Percentiles rank a stretch among this genome's conserved stretches.
These are phyloP conservation scores for Lipotes vexillifer DNA, from an alignment of 2,113 vertebrate genomes.

Conservation along the genomic window DNA sequence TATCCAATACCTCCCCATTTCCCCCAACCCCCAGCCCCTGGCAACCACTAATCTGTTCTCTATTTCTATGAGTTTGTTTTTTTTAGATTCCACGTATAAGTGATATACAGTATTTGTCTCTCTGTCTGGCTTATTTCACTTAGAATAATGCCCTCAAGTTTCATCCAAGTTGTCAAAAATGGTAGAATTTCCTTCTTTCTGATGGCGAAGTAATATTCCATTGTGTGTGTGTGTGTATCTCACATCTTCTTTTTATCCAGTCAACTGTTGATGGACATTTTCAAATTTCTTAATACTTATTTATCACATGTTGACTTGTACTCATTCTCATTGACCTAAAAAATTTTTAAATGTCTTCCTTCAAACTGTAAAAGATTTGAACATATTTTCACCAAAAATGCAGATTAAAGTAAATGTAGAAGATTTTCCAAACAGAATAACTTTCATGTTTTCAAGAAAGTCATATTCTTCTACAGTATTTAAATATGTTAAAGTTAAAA, in stretches of 20 bases:
- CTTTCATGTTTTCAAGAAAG: neutral
- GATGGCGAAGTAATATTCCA: neutral
- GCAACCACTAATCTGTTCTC: neutral
- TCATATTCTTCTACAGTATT: neutral
- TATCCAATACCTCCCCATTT: neutral
- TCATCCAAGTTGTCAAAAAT: neutral
- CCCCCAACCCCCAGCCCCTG: neutral
- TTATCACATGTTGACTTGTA: neutral
- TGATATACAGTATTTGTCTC: neutral
- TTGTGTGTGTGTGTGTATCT: neutral
- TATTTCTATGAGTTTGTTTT: neutral
- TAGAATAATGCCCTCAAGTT: neutral
- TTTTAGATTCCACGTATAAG: neutral
- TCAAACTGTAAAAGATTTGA: neutral
- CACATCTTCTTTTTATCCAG: neutral
- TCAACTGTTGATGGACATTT: neutral
- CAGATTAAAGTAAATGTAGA: neutral
- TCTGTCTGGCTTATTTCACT: neutral
- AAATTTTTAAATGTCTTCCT: neutral
- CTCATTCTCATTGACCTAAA: neutral
- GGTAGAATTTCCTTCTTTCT: neutral
- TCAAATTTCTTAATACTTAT: neutral
- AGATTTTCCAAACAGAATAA: neutral
- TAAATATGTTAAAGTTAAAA: neutral
- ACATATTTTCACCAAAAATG: neutral